Base-by-base conservation (phyloP, 1,140 invertebrate genomes). In the Stenopsyche tienmushanensis region DNA sequence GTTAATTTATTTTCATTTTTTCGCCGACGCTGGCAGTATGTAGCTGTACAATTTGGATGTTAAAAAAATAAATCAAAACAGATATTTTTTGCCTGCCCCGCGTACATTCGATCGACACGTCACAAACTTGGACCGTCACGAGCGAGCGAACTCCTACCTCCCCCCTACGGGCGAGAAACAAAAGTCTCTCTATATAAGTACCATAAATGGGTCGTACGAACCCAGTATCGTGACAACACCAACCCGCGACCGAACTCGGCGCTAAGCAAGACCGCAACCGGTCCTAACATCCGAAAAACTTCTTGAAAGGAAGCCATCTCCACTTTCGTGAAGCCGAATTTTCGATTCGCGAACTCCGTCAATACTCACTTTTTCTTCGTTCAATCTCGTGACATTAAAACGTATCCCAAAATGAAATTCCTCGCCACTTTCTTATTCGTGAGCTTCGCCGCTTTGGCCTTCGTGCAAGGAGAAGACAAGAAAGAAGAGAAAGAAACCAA, bases 391-490 rank as follows among this genome's bases (percentile, higher is more conserved):
- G n/a, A n/a, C n/a, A n/a, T 47, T 15, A 47, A 47, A 47, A 47
- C 44, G 5, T 8, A 47, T 5, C 20, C 18, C 8, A 60, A 9
- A 44, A 69, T 69, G 67, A 69, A 69, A 34, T 62, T 13, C 41
- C 18, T 24, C 39, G 57, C 49, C 10, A 70, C 79, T 8, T 73
- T 83, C 65, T 78, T 81, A 69, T 73, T 86, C 64, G 76, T 83
- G 57, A 73, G 83, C 64, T 77, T 83, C 62, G 85, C 83, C 41
- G 75, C 83, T 50, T 76, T 83, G 53, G 81, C 80, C 45, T 77
- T 81, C 67, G 83, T 83, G 55, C 83, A 83, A 23, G 85, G 85
- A 52, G 83, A 87, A 24, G 75, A 82, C 18, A 82, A 78, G 39
- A 72, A 82, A 64, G 78, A 78, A 34, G 79, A 81, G 26, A 76